A percentile compares a stretch with the other conserved stretches of the same genome.
Evolutionary conservation across 2,113 vertebrate genomes (phyloP).

Genomic region (Psophia crepitans): DNA sequence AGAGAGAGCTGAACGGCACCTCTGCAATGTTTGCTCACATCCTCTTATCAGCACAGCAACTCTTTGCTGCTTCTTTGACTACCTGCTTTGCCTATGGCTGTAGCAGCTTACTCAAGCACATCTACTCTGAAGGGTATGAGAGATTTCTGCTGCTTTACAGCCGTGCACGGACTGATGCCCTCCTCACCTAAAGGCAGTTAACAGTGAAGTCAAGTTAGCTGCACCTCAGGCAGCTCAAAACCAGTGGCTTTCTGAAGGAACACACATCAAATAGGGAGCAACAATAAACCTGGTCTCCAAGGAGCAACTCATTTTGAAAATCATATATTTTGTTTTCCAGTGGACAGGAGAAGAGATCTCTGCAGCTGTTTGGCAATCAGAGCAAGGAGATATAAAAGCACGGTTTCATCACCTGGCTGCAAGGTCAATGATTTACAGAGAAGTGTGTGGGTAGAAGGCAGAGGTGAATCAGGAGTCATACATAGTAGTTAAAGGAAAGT

Average conservation of each 20-base stretch:
- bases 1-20: neutral
- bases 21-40: neutral
- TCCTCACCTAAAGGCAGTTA: neutral
- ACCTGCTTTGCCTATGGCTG: neutral
- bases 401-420: neutral
- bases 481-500: neutral
- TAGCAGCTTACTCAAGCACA: rapidly evolving
- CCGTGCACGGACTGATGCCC: neutral
- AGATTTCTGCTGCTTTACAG: neutral
- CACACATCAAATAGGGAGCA: neutral
- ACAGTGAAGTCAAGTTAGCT: rapidly evolving
- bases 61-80: neutral
- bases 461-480: neutral
- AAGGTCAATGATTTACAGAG: neutral
- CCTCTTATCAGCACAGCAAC: neutral
- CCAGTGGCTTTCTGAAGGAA: neutral
- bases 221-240: neutral
- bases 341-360: neutral
- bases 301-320: neutral
- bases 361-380: neutral
- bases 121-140: neutral
- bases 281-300: neutral
- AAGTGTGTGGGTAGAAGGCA: neutral
- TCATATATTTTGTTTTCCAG: neutral
- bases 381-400: neutral